Evolutionary conservation across 2,888 invertebrate species (phyloP), one percentile per base, ranked within the genome.

Genomic region (Eupithecia centaureata): DNA sequence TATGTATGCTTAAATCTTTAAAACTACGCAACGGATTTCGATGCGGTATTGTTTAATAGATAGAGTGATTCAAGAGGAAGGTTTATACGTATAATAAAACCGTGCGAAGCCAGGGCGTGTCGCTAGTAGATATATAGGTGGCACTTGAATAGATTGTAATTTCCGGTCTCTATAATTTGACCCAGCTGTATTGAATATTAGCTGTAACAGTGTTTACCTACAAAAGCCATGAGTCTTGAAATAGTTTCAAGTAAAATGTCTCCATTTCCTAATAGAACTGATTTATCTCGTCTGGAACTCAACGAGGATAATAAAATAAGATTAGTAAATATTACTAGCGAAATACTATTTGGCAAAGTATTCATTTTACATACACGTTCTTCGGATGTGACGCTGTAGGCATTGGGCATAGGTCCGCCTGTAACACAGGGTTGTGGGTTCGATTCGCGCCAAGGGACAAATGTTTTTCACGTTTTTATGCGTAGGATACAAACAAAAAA

Each of bases 201-300:
- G 47, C 63, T 67, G 42, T 52, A 59, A 25, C 35, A 13, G 13
- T 65, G 65, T 60, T 65, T 59, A 54, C 63, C 18, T 38, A 28
- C 25, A 25, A 28, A 22, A 57, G 8, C 1, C 47, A 22, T 57
- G 52, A 32, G 12, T 32, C 60, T 61, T 51, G 32, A 60, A 67
- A 61, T 61, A 32, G 51, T 62, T 47, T 56, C 33, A 62, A 32
- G 61, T 32, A 63, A 63, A 63, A 67, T 70, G 63, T 67, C 58
- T 61, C 61, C 33, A 52, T 52, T 62, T 33, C 33, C 33, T 52
- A 62, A 25, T 32, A 52, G 52, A 33, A 52, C 30, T 18, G 30
- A 56, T 64, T 56, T 57, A 64, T 63, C 60, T 61, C 47, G 27
- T 57, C 38, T 52, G 32, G 47, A 57, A 66, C 22, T 25, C 51